phyloP scores from a whole-genome alignment of 2,113 vertebrate genomes.

The Ovis aries region DNA sequence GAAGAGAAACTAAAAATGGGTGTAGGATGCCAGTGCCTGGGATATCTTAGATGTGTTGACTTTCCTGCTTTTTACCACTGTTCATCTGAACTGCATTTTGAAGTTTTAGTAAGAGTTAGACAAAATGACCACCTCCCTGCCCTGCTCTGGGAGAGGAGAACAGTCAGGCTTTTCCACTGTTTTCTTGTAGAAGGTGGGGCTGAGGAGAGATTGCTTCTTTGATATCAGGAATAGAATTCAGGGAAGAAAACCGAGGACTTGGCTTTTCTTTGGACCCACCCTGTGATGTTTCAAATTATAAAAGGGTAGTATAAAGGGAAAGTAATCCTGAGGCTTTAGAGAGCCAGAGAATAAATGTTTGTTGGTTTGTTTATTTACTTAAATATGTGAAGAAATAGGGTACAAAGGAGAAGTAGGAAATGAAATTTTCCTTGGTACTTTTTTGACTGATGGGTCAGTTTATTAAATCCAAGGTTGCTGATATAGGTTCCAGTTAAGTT shows the following conservation, averaged over 20 bases:
- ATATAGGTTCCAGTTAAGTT: background rate
- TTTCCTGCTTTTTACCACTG: constrained; percentile 15
- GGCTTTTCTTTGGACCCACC: constrained; percentile 3
- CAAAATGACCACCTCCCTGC: background rate
- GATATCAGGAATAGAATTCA: constrained; percentile 19
- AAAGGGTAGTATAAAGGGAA: background rate
- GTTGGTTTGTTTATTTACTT: constrained; percentile 2
- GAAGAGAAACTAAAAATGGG: constrained; percentile 6
- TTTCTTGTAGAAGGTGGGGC: constrained; percentile 22
- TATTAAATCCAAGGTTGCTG: background rate
- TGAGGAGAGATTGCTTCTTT: constrained; percentile 11
- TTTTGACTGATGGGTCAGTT: background rate
- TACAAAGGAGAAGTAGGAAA: background rate
- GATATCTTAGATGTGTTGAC: background rate
- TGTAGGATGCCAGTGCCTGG: background rate
- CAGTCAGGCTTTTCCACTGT: background rate
- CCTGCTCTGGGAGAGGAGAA: background rate
- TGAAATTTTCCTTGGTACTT: constrained; percentile 12
- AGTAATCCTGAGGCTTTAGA: background rate
- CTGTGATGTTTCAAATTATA: constrained; percentile 25
- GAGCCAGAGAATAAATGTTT: background rate
- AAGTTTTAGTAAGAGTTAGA: constrained; percentile 40
- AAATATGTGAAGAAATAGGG: background rate
- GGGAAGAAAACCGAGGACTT: background rate
- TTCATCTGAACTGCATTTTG: background rate